These are phyloP conservation scores for Cerastoderma edule DNA, from an alignment of 2,888 invertebrate genomes.

Conservation along the genomic window DNA sequence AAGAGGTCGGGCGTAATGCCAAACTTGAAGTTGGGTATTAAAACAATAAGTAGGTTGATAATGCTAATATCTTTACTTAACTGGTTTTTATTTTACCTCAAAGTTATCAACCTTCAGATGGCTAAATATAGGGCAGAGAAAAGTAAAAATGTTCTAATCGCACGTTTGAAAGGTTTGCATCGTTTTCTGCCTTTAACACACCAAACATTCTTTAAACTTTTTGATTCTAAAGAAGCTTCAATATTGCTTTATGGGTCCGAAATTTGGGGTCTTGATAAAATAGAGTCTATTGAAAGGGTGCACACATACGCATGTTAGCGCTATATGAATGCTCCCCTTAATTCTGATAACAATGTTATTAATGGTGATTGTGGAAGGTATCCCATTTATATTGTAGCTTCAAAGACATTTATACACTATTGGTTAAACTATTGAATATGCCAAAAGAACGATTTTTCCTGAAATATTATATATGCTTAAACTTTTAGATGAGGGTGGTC, in stretches of 20 bases:
- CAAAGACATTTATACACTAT: too few species aligned
- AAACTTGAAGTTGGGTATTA: slow-evolving; percentile 40
- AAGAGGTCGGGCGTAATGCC: slow-evolving; percentile 36
- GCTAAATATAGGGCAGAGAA: slow-evolving; percentile 21
- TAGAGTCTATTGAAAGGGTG: slow-evolving; percentile 27
- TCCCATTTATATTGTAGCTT: too few species aligned
- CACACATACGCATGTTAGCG: slow-evolving; percentile 32
- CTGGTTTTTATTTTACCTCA: slow-evolving; percentile 33
- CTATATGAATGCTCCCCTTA: too few species aligned
- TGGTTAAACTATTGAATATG: too few species aligned
- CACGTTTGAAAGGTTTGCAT: slow-evolving; percentile 11
- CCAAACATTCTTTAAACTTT: slow-evolving; percentile 36
- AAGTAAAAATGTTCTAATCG: slow-evolving; percentile 24
- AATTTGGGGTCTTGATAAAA: slow-evolving; percentile 35
- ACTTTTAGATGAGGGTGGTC: too few species aligned
- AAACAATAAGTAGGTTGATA: slow-evolving; percentile 22
- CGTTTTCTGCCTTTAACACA: slow-evolving; percentile 17
- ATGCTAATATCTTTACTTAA: slow-evolving; percentile 35
- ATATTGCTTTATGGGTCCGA: slow-evolving; percentile 43
- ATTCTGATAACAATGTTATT: too few species aligned
- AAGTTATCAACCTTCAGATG: slow-evolving; percentile 33
- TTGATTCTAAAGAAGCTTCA: slow-evolving; percentile 44
- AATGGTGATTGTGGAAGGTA: too few species aligned
- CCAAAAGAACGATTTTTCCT: too few species aligned
- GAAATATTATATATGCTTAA: too few species aligned